Percentiles rank a stretch among this genome's conserved stretches.
Evolutionary conservation across 2,113 vertebrate species (phyloP).

Genomic region (Apaloderma vittatum): DNA sequence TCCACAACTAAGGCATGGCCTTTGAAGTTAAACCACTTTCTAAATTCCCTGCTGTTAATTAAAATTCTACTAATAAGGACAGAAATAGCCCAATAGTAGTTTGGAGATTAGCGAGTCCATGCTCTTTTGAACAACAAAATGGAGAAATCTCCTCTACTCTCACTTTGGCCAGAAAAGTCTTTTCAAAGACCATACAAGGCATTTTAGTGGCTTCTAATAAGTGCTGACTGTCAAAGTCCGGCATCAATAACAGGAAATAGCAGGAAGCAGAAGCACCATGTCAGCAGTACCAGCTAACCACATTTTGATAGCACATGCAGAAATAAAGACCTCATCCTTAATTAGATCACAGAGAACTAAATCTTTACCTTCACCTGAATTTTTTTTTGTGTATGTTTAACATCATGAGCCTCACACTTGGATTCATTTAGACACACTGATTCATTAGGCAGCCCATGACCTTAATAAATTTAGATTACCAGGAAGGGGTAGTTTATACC

Average conservation of each 20-base stretch:
- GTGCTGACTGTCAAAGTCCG: conserved; percentile 9
- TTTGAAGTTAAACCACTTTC: background rate
- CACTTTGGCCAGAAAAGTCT: background rate
- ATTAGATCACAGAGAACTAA: background rate
- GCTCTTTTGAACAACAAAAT: background rate
- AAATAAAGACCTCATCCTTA: conserved; percentile 16
- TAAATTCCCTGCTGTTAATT: background rate
- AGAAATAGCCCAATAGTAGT: background rate
- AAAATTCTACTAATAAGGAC: background rate
- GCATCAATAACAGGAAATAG: conserved; percentile 34
- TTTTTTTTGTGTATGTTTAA: background rate
- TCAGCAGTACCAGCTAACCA: conserved; percentile 43
- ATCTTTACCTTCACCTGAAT: conserved; percentile 7
- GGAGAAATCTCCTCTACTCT: background rate
- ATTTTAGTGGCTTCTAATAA: conserved; percentile 41
- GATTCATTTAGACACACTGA: conserved; percentile 28
- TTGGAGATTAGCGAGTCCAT: background rate
- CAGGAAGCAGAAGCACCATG: conserved; percentile 39
- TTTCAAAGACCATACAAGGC: conserved; percentile 3
- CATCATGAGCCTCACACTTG: background rate
- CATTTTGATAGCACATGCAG: conserved; percentile 47
- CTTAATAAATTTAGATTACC: conserved; percentile 57
- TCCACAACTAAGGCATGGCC: background rate
- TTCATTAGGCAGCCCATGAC: conserved; percentile 29
- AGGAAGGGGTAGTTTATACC: conserved; percentile 55